Conservation (phyloP, 2,113 vertebrate species). For the Ailuropoda melanoleuca region DNA sequence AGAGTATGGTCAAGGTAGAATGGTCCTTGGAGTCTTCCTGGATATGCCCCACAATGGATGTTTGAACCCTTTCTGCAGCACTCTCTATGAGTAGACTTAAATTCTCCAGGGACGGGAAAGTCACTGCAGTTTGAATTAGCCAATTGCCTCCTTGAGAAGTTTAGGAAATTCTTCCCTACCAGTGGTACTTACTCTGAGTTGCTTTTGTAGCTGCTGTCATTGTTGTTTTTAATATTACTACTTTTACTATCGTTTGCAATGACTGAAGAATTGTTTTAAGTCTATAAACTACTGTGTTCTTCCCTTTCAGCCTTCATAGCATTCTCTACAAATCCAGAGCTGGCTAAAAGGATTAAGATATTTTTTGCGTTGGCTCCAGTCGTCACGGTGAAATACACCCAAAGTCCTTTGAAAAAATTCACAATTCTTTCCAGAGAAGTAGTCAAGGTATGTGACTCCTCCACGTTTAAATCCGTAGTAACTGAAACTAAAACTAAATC, state of each 20-base stretch:
- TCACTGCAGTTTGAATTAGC: neutral
- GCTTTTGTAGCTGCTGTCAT: neutral
- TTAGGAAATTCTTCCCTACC: neutral
- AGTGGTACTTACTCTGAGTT: neutral
- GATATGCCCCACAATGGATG: neutral
- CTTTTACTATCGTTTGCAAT: neutral
- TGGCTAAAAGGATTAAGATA: slow-evolving; percentile 90
- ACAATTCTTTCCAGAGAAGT: slow-evolving; percentile 85
- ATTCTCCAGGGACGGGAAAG: neutral
- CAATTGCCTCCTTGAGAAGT: neutral
- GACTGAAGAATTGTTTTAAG: neutral
- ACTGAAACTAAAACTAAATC: neutral
- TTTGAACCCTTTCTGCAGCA: neutral
- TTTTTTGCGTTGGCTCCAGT: slow-evolving; percentile 89
- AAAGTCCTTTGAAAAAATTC: slow-evolving; percentile 85
- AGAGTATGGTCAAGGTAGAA: neutral
- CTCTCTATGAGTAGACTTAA: neutral
- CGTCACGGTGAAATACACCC: slow-evolving; percentile 85
- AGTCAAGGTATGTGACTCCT: slow-evolving; percentile 83
- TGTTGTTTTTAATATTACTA: neutral
- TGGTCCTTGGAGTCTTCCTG: neutral
- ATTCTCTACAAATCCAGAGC: slow-evolving; percentile 91
- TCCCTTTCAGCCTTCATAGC: slow-evolving; percentile 89
- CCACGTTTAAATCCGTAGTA: neutral
- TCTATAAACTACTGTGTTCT: neutral